phyloP scores from a whole-genome alignment of 2,888 invertebrate genomes.

The Agrochola litura region DNA sequence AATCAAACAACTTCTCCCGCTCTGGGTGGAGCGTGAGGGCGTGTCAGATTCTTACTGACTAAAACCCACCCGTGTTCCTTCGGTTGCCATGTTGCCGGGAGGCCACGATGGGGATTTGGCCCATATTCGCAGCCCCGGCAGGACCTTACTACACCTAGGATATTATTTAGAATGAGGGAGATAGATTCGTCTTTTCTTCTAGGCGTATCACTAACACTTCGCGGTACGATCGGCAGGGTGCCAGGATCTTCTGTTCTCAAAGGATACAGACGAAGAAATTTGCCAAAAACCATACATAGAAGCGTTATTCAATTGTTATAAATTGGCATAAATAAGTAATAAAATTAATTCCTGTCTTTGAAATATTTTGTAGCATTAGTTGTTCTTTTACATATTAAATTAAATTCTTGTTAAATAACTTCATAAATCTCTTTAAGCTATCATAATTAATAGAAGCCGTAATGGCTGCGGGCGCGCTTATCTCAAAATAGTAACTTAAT shows the following conservation, averaged over 20 bases:
- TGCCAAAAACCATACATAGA: not conserved
- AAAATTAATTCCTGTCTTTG: not conserved
- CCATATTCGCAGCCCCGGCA: no score
- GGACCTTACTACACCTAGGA: not conserved
- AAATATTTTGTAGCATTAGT: conserved; percentile 26
- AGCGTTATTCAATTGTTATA: not conserved
- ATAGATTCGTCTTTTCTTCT: not conserved
- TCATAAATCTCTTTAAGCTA: conserved; percentile 41
- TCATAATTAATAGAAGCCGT: conserved; percentile 43
- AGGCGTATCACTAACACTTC: not conserved
- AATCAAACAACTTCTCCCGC: no score
- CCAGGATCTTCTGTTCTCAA: not conserved
- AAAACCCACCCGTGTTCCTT: no score
- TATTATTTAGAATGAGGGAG: not conserved
- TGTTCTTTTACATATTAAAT: conserved; percentile 26
- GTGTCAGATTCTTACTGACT: no score
- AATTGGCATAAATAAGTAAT: not conserved
- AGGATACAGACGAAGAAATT: not conserved
- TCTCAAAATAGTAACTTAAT: conserved; percentile 43
- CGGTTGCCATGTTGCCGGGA: no score
- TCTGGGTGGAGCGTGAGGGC: no score
- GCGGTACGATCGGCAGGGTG: not conserved
- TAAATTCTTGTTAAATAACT: conserved; percentile 38
- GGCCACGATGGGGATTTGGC: no score
- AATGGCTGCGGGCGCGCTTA: conserved; percentile 41